Evolutionary conservation across 2,797 vertebrate species (phyloP), one percentile per base, ranked within the genome.

Genomic region (Notolepis coatsorum): DNA sequence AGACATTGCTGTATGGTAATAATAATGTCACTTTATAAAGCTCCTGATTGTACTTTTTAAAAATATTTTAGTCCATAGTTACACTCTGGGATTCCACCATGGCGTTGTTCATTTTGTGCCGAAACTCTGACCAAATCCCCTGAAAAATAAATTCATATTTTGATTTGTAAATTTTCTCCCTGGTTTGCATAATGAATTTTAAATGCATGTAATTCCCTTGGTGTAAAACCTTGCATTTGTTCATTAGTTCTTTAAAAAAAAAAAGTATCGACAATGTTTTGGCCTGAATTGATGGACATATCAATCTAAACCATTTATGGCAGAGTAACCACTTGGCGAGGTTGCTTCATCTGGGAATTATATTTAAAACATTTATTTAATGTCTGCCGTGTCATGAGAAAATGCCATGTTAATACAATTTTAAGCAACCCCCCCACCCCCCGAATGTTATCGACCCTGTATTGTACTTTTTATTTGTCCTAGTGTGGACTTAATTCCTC

Each of bases 11-110:
- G 54, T 70, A 67, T 85, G 79, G 73, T 41, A 10, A 79, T 66
- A 69, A 77, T 83, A 73, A 75, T 73, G 86, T 91, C 89, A 91
- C 89, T 91, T 92, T 91, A 90, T 87, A 52, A 82, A 87, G 83
- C 81, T 87, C 86, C 84, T 90, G 85, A 92, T 91, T 92, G 88
- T 91, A 90, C 59, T 74, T 84, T 82, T 84, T 56, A 77, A 69
- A 69, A 24, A 8, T n/a, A 4, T 68, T 83, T 72, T 66, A 54
- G 48, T 65, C 65, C 71, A 42, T 65, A 61, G 33, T 59, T 74
- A 68, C 73, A 75, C 65, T 73, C 73, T 63, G 62, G 76, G 64
- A 74, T 75, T 79, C 59, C 68, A 64, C 61, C 15, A 17, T 45
- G 61, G 51, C 56, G 3, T 48, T 15, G 82, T 78, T 77, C 39